A percentile compares a stretch with the other conserved stretches of the same genome.
Conservation (phyloP, 2,113 vertebrate genomes). For the Triplophysa rosa region DNA sequence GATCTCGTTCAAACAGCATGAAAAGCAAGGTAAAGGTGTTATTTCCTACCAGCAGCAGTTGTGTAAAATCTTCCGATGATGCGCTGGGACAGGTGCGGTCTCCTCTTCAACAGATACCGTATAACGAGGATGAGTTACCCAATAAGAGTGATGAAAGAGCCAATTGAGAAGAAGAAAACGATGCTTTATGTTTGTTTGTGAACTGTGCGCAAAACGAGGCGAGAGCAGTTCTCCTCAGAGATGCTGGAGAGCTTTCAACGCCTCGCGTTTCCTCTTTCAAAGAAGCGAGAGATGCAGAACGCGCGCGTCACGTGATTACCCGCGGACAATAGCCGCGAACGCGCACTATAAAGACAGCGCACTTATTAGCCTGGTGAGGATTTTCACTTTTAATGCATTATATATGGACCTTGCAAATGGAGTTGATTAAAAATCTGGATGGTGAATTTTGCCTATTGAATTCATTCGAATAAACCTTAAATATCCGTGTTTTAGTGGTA, state of each 20-base stretch:
- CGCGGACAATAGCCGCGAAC: neutral
- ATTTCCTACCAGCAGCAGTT: neutral
- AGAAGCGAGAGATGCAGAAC: constrained; percentile 14
- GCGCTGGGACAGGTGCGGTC: constrained; percentile 12
- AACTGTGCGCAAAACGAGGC: neutral
- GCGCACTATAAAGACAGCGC: neutral
- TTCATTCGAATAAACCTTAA: too few relatives aligned
- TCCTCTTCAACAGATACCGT: neutral
- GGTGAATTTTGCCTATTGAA: too few relatives aligned
- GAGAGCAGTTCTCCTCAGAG: neutral
- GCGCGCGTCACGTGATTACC: constrained; percentile 27
- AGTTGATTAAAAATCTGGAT: too few relatives aligned
- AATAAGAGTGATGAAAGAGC: neutral
- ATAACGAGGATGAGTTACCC: neutral
- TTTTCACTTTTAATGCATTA: neutral
- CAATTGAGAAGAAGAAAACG: neutral
- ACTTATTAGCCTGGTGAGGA: neutral
- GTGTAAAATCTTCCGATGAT: neutral
- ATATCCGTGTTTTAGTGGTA: too few relatives aligned
- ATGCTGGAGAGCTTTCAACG: neutral
- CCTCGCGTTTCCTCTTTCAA: constrained; percentile 1
- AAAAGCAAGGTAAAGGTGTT: neutral
- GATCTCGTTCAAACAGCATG: neutral
- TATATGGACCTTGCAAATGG: too few relatives aligned
- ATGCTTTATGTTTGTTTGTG: neutral